Evolutionary conservation across 2,888 invertebrate genomes (phyloP), one percentile per base, ranked within the genome.

Genomic region (Leptinotarsa haldemani): DNA sequence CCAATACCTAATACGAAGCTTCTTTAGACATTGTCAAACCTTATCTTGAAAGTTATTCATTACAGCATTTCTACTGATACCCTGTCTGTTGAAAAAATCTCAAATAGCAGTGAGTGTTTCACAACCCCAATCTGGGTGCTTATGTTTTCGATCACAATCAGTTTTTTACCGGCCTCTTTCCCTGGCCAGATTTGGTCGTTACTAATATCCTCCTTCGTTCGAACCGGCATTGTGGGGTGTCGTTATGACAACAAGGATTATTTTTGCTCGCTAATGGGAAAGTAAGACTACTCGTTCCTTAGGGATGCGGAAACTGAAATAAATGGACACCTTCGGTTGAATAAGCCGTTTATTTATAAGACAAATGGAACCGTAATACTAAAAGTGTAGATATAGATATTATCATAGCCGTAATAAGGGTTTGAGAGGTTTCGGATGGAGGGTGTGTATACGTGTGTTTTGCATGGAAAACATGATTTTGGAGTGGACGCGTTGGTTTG

Each of bases 231-330:
- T 76, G 30, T 67, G 74, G 80, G 78, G 78, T 79, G 82, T 82
- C 79, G 82, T 82, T 82, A 82, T 82, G 82, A 82, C 81, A 79
- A 82, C 82, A 80, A 75, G 79, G 80, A 80, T 78, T 81, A 79
- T 78, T 80, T 79, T 77, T 74, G 75, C 68, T 58, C 71, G 50
- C 77, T 76, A 74, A 74, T 75, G 74, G 78, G 70, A 73, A 76
- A 75, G 74, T 69, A 74, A 68, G 48, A 46, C 68, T 46, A 20
- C 52, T 53, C 46, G 22, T 46, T 68, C 68, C 78, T 72, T 63
- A 77, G 77, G 79, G 79, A 78, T 69, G 40, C 61, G 74, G 77
- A 78, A 80, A 80, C 79, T 81, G 80, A 80, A 80, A 82, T 77
- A 81, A 82, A 82, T 82, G 80, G 79, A 77, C 80, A 80, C 80